Base-by-base conservation (phyloP, 2,888 invertebrate genomes). In the Amaurobius ferox region DNA sequence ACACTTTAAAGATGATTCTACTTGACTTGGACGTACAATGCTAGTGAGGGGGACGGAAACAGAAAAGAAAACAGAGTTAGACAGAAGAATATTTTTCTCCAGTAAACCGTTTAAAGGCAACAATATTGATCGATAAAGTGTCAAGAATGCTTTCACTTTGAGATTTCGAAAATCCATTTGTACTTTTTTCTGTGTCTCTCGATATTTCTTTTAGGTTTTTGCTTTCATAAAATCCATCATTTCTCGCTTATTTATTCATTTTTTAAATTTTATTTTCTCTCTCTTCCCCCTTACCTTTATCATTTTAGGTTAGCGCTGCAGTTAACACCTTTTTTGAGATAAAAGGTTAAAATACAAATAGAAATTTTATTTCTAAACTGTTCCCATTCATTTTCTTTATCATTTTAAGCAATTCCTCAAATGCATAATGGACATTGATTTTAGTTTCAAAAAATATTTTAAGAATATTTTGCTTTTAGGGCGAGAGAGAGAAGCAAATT, bases 141-240 rank as follows among this genome's bases (percentile, higher is more conserved):
- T 72, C 79, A 66, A n/a, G 39, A 48, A 35, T 7, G 62, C 72
- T 72, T 79, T 79, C 72, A 44, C 79, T 79, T 72, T 48, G 29
- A 79, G 79, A 79, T 79, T 79, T 44, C n/a, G 13, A 72, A 79
- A 79, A 79, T 79, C 64, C 79, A 72, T 79, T 79, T 79, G 44
- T 64, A 44, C 16, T 13, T 66, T 62, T 66, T 70, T 48, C 26
- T 39, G 28, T 68, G 68, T 32, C 16, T 62, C n/a, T 29, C 32
- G 35, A 32, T 77, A 30, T 48, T 72, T 48, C 19, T 39, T 40
- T 55, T 78, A 9, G 16, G n/a, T 30, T 61, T 67, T 78, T 39
- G 35, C 19, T 29, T 72, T 48, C 28, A 28, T 66, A 44, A 79
- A 72, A 72, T 79, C 71, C 72, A 79, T 72, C 72, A 71, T 79